A percentile compares a stretch with the other conserved stretches of the same genome.
Evolutionary conservation across 2,888 invertebrate genomes (phyloP).

Genomic region (Erannis defoliaria): DNA sequence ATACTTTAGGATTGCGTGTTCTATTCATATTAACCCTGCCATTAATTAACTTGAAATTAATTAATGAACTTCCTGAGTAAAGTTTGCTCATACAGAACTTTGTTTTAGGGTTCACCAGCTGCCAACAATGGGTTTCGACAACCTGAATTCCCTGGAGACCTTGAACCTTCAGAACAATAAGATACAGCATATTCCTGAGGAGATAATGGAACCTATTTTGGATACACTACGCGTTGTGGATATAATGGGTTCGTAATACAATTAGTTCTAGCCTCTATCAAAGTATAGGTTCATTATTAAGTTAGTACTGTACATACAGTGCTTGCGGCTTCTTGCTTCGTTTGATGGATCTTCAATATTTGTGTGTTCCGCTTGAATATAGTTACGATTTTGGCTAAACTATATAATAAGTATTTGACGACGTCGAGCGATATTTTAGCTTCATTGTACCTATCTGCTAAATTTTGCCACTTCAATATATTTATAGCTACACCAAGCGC

Average conservation of each 20-base stretch:
- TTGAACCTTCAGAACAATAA: slow-evolving; percentile 96
- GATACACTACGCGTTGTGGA: slow-evolving; percentile 95
- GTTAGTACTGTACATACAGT: background rate
- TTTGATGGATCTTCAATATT: slow-evolving; percentile 8
- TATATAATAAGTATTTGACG: background rate
- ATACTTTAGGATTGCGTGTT: slow-evolving; percentile 40
- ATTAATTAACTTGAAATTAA: slow-evolving; percentile 41
- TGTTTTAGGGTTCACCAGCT: slow-evolving; percentile 91
- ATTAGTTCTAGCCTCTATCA: slow-evolving; percentile 11
- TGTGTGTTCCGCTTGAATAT: background rate
- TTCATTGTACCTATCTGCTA: no score
- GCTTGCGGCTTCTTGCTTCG: slow-evolving; percentile 7
- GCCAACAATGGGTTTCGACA: slow-evolving; percentile 94
- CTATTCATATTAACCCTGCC: slow-evolving; percentile 34
- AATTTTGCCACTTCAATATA: no score
- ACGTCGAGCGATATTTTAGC: no score
- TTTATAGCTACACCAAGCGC: no score
- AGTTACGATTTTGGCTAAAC: background rate
- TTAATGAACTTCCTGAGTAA: slow-evolving; percentile 30
- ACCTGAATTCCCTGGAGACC: slow-evolving; percentile 95
- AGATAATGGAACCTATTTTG: slow-evolving; percentile 95
- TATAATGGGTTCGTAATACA: slow-evolving; percentile 90
- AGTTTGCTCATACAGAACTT: slow-evolving; percentile 28
- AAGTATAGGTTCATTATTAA: slow-evolving; percentile 1
- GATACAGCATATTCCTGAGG: slow-evolving; percentile 92